phyloP scores from a whole-genome alignment of 2,888 invertebrate genomes.

The Masnerella sp. region DNA sequence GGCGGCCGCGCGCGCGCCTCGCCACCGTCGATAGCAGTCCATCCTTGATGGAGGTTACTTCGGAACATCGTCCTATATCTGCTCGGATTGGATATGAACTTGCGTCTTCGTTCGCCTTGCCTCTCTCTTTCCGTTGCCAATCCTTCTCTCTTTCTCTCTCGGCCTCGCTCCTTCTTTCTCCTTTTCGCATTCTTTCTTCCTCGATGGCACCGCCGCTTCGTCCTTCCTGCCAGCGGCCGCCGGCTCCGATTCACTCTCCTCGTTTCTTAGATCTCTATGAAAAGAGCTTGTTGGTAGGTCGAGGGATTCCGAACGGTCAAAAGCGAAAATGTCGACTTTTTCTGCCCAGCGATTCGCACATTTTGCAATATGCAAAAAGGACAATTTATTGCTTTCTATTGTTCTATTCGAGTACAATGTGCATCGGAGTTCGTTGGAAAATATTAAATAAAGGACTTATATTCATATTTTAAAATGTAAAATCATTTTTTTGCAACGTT shows the following conservation, averaged over 20 bases:
- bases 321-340: too few species aligned
- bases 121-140: constrained; percentile 53
- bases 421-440: too few species aligned
- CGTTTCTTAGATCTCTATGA: constrained; percentile 21
- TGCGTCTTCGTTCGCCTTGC: constrained; percentile 70
- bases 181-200: constrained; percentile 35
- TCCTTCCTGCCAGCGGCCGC: constrained; percentile 43
- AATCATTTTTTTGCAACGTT: too few species aligned
- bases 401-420: too few species aligned
- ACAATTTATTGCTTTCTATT: too few species aligned
- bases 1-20: constrained; percentile 19
- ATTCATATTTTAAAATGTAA: too few species aligned
- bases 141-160: constrained; percentile 32
- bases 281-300: constrained; percentile 12
- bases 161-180: constrained; percentile 29
- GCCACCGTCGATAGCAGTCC: constrained; percentile 67
- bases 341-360: too few species aligned
- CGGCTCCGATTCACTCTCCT: constrained; percentile 46
- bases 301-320: too few species aligned
- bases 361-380: too few species aligned
- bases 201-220: constrained; percentile 51
- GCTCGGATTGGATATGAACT: constrained; percentile 74
- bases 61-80: constrained; percentile 77
- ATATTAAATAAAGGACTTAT: too few species aligned
- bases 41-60: constrained; percentile 77